Conservation (phyloP, 2,888 invertebrate species). For the Apeira syringaria region DNA sequence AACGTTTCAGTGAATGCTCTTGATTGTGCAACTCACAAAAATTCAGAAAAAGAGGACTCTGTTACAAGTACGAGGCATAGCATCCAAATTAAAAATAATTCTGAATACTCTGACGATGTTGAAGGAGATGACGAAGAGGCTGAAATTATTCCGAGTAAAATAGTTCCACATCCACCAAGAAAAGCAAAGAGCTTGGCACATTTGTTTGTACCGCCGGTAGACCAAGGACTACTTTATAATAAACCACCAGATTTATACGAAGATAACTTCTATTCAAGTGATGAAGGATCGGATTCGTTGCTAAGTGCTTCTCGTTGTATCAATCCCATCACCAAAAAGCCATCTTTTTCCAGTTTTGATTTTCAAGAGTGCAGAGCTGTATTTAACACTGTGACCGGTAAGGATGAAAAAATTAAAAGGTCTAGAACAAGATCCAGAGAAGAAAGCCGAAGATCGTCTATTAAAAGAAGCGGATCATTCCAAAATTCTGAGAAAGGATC, state of each 20-base stretch:
- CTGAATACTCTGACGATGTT: constrained; percentile 78
- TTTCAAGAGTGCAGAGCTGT: constrained; percentile 82
- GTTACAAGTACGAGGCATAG: constrained; percentile 80
- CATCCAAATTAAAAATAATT: constrained; percentile 73
- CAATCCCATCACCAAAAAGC: constrained; percentile 62
- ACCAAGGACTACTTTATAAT: constrained; percentile 81
- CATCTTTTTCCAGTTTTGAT: constrained; percentile 64
- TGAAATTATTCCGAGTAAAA: constrained; percentile 90
- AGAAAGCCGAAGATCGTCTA: constrained; percentile 56
- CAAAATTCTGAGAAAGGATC: constrained; percentile 73
- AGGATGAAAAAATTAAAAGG: constrained; percentile 57
- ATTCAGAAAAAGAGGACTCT: constrained; percentile 77
- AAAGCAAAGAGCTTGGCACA: constrained; percentile 89
- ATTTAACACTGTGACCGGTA: constrained; percentile 83
- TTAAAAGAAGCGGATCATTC: constrained; percentile 78
- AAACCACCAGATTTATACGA: constrained; percentile 82
- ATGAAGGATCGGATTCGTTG: constrained; percentile 88
- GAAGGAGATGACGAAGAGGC: constrained; percentile 82
- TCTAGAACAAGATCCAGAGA: constrained; percentile 69
- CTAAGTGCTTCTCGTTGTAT: constrained; percentile 85
- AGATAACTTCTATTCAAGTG: constrained; percentile 84
- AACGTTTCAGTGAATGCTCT: constrained; percentile 60
- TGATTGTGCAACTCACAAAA: constrained; percentile 60
- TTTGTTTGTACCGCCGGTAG: constrained; percentile 85
- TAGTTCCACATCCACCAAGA: constrained; percentile 92